Evolutionary conservation across 1,140 invertebrate genomes (phyloP).

Genomic region (Drosophila ficusphila): DNA sequence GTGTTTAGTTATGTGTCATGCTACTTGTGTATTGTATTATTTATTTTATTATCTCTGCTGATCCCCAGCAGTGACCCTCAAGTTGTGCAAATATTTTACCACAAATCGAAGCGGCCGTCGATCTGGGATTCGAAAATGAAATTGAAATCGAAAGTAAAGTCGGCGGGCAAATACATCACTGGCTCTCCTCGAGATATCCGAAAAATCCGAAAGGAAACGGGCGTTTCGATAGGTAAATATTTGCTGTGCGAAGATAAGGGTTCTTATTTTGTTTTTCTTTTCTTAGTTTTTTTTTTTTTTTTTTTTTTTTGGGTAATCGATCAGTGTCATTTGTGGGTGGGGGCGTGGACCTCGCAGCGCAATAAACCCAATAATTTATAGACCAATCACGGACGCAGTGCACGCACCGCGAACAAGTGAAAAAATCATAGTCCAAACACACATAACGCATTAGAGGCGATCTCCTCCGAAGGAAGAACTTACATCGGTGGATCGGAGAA

Average conservation of each 20-base stretch:
- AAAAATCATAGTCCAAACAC: slow-evolving; percentile 82
- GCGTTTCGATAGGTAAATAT: slow-evolving; percentile 66
- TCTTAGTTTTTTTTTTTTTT: background rate
- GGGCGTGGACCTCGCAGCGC: slow-evolving; percentile 43
- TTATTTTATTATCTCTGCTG: too few species aligned
- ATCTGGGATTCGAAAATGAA: slow-evolving; percentile 38
- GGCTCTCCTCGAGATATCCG: slow-evolving; percentile 6
- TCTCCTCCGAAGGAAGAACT: background rate
- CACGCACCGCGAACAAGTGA: slow-evolving; percentile 77
- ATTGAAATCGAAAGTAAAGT: slow-evolving; percentile 67
- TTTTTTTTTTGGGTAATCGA: slow-evolving; percentile 54
- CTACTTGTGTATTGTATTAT: slow-evolving; percentile 6
- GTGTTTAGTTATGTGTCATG: background rate
- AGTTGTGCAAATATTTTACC: slow-evolving; percentile 72
- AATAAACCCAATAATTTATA: slow-evolving; percentile 78
- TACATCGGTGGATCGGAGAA: too few species aligned
- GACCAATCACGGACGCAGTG: slow-evolving; percentile 69
- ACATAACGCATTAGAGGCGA: slow-evolving; percentile 73
- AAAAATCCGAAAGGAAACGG: slow-evolving; percentile 26
- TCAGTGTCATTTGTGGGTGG: slow-evolving; percentile 69
- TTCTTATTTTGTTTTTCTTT: background rate
- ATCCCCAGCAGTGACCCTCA: slow-evolving; percentile 52
- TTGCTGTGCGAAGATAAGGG: slow-evolving; percentile 39
- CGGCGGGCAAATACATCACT: slow-evolving; percentile 50
- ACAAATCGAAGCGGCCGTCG: slow-evolving; percentile 31